Conservation (phyloP, 1,140 invertebrate species). For the Scaptomyza hsui region DNA sequence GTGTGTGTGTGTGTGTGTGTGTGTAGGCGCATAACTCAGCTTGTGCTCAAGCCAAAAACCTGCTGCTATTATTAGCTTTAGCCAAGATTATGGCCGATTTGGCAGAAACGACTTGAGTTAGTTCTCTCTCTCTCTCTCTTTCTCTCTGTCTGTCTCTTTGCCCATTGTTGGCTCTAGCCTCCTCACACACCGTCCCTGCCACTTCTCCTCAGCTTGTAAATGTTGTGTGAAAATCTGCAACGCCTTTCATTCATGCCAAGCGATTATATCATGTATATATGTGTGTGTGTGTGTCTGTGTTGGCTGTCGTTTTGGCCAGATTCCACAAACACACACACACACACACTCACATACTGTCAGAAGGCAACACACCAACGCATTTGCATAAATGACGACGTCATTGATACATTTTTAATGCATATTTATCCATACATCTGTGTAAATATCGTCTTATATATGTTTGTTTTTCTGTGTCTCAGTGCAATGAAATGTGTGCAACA, state of each 20-base stretch:
- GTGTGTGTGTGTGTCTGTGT: constrained; percentile 45
- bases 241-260: constrained; percentile 66
- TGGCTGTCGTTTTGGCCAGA: constrained; percentile 74
- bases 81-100: constrained; percentile 77
- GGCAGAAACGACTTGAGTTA: constrained; percentile 46
- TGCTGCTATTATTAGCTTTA: constrained; percentile 79
- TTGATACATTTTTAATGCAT: constrained; percentile 51
- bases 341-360: constrained; percentile 9
- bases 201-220: constrained; percentile 13
- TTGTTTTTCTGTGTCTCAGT: constrained; percentile 48
- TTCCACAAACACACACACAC: constrained; percentile 22
- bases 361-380: constrained; percentile 32
- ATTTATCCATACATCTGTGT: constrained; percentile 23
- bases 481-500: constrained; percentile 75
- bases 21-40: constrained; percentile 53
- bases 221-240: constrained; percentile 66
- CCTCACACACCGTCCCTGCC: not conserved
- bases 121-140: constrained; percentile 5
- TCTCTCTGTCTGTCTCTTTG: not conserved
- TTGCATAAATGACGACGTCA: constrained; percentile 56
- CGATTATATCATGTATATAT: constrained; percentile 68
- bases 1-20: constrained; percentile 30
- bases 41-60: constrained; percentile 67
- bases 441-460: constrained; percentile 31
- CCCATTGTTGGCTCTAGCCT: constrained; percentile 28